Evolutionary conservation across 2,888 invertebrate genomes (phyloP), one percentile per base, ranked within the genome.

Genomic region (Drosophila villosipedis): DNA sequence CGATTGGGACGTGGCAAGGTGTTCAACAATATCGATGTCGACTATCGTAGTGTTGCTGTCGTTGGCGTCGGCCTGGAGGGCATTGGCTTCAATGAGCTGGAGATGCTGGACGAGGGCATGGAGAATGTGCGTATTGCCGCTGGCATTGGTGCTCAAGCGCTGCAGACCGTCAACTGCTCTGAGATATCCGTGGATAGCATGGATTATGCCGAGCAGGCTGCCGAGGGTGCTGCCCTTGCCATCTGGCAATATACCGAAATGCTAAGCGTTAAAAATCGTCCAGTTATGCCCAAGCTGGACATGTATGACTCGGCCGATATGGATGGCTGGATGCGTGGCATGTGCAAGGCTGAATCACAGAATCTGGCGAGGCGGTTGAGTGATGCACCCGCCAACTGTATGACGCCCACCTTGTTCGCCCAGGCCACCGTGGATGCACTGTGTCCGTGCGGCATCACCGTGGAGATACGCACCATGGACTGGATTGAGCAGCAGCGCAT

Each of bases 331-430:
- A 94, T 94, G 22, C 92, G 95, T 37, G 97, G 97, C 2, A 89
- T 94, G 9, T 94, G 95, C 67, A 95, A 96, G 90, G 96, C 96
- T 0, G 95, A 96, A 66, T 96, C 95, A 0, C 97, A 97, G 92
- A 97, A 97, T 91, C 94, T 96, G 89, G 96, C 96, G 0, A 93
- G 96, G n/a, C 93, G 94, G 63, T 92, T 97, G 4, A 95, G 95
- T 85, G 96, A 97, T 89, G 95, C 95, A 1, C 96, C 97, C 0
- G 95, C 96, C 25, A 97, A 97, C 91, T 93, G 95, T 80, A 95
- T 97, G 95, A 96, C 97, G 0, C 97, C 97, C 6, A 95, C 95
- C 0, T 94, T 95, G 63, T 97, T 97, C 91, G 95, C 96, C 0
- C 94, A 96, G 91, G 93, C 95, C 0, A 94, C 95, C 1, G 95